Percentiles rank a stretch among this genome's conserved stretches.
phyloP scores from a whole-genome alignment of 2,113 vertebrate genomes.

The Microcebus lehilahytsara region DNA sequence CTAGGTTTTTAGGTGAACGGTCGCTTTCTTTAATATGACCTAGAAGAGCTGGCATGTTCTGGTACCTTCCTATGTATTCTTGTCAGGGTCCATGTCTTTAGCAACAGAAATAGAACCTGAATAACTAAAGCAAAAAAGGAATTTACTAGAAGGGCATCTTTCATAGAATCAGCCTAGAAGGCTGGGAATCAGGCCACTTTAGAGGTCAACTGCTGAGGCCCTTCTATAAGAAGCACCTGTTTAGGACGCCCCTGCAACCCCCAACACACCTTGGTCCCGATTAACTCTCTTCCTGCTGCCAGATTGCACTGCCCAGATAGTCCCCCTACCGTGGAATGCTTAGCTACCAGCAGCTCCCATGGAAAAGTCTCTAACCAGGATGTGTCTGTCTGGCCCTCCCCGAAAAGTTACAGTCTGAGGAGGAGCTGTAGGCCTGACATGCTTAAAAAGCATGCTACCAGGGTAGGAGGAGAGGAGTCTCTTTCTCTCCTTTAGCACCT shows the following conservation, averaged over 20 bases:
- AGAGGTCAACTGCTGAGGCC: neutral
- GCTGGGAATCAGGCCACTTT: neutral
- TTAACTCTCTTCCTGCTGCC: neutral
- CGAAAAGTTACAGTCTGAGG: neutral
- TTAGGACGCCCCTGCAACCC: neutral
- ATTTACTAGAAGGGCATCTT: neutral
- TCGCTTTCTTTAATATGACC: neutral
- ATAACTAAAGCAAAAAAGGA: neutral
- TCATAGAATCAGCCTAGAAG: neutral
- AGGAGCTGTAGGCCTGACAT: neutral
- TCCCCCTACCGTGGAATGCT: neutral
- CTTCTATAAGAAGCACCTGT: neutral
- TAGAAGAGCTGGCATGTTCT: neutral
- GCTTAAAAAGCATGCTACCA: neutral
- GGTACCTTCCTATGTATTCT: neutral
- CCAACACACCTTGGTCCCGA: neutral
- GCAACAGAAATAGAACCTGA: neutral
- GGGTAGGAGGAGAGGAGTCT: neutral
- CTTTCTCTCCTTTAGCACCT: neutral
- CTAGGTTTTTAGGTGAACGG: neutral
- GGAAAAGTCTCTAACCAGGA: neutral
- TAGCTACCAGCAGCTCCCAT: neutral
- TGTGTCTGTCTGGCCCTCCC: neutral
- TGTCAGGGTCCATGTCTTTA: neutral
- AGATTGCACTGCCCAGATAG: neutral